Percentiles rank a stretch among this genome's conserved stretches.
phyloP scores from a whole-genome alignment of 2,888 invertebrate species.

The Lypha dubia region DNA sequence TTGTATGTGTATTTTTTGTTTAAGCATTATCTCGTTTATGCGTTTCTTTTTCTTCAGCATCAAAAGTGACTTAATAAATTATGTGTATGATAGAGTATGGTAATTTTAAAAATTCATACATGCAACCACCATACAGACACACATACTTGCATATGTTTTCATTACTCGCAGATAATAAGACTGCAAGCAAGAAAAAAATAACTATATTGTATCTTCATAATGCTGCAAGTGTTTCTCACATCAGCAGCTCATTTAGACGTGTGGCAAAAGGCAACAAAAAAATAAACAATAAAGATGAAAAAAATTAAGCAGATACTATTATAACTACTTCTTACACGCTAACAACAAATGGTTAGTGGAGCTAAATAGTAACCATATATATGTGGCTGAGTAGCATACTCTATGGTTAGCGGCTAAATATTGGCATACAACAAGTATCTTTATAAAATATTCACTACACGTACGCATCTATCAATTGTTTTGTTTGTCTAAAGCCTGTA shows the following conservation, averaged over 20 bases:
- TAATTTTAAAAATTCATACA: neutral
- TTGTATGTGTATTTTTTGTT: neutral
- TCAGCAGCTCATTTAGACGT: slow-evolving; percentile 69
- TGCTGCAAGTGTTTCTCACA: slow-evolving; percentile 70
- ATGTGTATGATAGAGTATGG: slow-evolving; percentile 18
- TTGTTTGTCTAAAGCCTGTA: slow-evolving; percentile 52
- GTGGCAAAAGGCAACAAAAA: slow-evolving; percentile 38
- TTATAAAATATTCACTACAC: slow-evolving; percentile 70
- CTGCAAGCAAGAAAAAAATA: neutral
- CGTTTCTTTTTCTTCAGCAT: slow-evolving; percentile 10
- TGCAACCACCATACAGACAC: no score
- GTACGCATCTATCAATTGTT: slow-evolving; percentile 71
- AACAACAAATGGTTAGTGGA: slow-evolving; percentile 43
- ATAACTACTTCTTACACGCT: slow-evolving; percentile 38
- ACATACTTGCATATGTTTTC: neutral
- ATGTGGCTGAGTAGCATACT: slow-evolving; percentile 24
- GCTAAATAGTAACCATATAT: slow-evolving; percentile 3
- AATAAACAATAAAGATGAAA: neutral
- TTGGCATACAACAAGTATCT: slow-evolving; percentile 59
- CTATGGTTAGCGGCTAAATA: slow-evolving; percentile 68
- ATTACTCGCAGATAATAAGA: neutral
- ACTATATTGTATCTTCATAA: slow-evolving; percentile 24
- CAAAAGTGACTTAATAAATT: slow-evolving; percentile 43
- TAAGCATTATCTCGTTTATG: slow-evolving; percentile 5
- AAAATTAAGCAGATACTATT: slow-evolving; percentile 42